phyloP scores from a whole-genome alignment of 2,888 invertebrate species.

The Mycalesis mineus region DNA sequence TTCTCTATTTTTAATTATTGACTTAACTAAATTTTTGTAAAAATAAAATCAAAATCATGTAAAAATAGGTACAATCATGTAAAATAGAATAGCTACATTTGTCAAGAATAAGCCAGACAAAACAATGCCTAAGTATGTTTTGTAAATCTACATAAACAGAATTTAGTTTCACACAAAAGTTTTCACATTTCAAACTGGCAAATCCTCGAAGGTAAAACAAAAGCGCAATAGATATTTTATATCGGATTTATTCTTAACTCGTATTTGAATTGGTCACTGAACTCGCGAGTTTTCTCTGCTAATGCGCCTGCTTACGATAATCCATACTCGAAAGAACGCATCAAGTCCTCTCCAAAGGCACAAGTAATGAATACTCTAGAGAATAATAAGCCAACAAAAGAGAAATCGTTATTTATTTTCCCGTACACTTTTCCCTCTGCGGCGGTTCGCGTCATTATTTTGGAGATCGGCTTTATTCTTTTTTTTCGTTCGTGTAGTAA shows the following conservation, averaged over 20 bases:
- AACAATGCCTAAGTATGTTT: background rate
- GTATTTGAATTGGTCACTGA: constrained; percentile 27
- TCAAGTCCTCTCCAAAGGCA: constrained; percentile 42
- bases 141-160: constrained; percentile 12
- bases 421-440: constrained; percentile 56
- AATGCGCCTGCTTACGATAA: constrained; percentile 26
- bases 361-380: constrained; percentile 69
- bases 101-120: background rate
- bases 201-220: constrained; percentile 26
- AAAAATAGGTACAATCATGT: too few relatives aligned
- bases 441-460: constrained; percentile 70
- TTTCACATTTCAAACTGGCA: constrained; percentile 22
- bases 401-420: constrained; percentile 74
- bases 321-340: constrained; percentile 33
- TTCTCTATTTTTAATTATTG: too few relatives aligned
- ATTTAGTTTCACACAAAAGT: constrained; percentile 20
- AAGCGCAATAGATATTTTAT: constrained; percentile 19
- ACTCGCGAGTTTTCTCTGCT: constrained; percentile 28
- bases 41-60: too few relatives aligned
- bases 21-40: too few relatives aligned
- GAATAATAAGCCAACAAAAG: constrained; percentile 76
- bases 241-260: constrained; percentile 23
- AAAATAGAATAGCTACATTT: too few relatives aligned
- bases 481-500: constrained; percentile 63
- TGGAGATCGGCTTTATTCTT: constrained; percentile 46